Conservation (phyloP, 2,888 invertebrate species). For the Caenorhabditis plicata region DNA sequence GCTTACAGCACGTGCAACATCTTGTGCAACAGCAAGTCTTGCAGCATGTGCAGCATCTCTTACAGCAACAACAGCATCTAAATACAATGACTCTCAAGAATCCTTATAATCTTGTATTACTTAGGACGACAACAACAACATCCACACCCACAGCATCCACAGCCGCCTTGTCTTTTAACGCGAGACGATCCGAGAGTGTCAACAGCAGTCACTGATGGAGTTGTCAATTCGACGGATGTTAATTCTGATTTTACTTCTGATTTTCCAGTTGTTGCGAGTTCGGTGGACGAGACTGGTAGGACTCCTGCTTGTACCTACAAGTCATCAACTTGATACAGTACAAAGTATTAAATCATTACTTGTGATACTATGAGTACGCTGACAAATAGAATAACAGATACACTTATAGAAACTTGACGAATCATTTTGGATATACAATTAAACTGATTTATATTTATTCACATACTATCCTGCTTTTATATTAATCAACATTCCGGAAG, state of each 20-base stretch:
- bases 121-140: constrained; percentile 4
- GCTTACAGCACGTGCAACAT: constrained; percentile 20
- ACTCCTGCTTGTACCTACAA: neutral
- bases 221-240: neutral
- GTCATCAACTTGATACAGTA: neutral
- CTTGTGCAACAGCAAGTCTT: constrained; percentile 30
- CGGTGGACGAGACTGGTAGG: neutral
- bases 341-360: neutral
- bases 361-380: no score
- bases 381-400: no score
- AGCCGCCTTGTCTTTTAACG: constrained; percentile 20
- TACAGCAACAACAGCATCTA: constrained; percentile 25
- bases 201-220: constrained; percentile 1
- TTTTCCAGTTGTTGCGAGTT: neutral
- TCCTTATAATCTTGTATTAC: neutral
- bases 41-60: constrained; percentile 33
- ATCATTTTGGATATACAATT: no score
- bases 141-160: constrained; percentile 16
- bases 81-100: constrained; percentile 1
- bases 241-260: no score
- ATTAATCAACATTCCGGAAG: no score
- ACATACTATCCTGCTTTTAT: no score
- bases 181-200: constrained; percentile 11
- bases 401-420: no score
- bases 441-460: no score